Evolutionary conservation across 1,140 invertebrate genomes (phyloP), one percentile per base, ranked within the genome.

Genomic region (Drosophila sechellia): DNA sequence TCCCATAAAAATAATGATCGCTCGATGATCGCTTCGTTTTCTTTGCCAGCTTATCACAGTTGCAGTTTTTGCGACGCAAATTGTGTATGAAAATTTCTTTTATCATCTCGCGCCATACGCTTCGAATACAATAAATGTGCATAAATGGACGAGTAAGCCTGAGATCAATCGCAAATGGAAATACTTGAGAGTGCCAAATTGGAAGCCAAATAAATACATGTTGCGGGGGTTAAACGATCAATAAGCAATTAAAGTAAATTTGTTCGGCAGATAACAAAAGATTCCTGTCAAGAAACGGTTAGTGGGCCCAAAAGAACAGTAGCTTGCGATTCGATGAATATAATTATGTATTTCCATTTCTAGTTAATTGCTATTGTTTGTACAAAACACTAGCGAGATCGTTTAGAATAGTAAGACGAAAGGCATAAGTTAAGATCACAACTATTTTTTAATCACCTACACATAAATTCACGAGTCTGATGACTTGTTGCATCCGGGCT

Each of bases 21-120:
- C 12, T 27, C 6, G 13, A 48, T 65, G 34, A 61, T 65, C 13
- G 11, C 27, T n/a, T 35, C 17, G 27, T 27, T 40, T 49, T 40
- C 35, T 42, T 49, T 10, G 27, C n/a, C n/a, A 15, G 35, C 58
- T 66, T 50, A 63, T 66, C 64, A 50, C 1, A 22, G n/a, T 25
- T 66, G 64, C 64, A 66, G 49, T 48, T 48, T 39, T 39, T 66
- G 64, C 64, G 64, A 43, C 64, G 58, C 64, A 66, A 66, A 61
- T 45, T 34, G 40, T n/a, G 20, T 56, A 27, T 31, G n/a, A 12
- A 43, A 56, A 56, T 22, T n/a, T 20, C 12, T 22, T 27, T 64
- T 64, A 64, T 64, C 22, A 59, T 22, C 20, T 34, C 54, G 22
- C 17, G 59, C 59, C 12, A n/a, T 34, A 58, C 17, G 2, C 5